These are phyloP conservation scores for Athalia circularis DNA, from an alignment of 2,888 invertebrate species.

Conservation along the genomic window DNA sequence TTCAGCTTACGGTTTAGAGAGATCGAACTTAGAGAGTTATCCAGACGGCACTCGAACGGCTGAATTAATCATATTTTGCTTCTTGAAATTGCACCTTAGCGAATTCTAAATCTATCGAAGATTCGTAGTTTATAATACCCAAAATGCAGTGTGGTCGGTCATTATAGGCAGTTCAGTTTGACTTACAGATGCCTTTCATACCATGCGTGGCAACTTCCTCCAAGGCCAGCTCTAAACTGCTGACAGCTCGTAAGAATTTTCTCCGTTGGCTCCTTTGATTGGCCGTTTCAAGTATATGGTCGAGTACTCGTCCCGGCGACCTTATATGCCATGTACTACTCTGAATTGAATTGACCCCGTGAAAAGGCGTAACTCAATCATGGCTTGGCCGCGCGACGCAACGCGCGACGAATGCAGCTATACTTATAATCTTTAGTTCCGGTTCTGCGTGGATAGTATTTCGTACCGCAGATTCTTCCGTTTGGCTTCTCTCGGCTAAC, in stretches of 20 bases:
- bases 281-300: too few species aligned
- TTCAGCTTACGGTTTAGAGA: too few species aligned
- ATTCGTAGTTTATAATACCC: not conserved
- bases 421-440: too few species aligned
- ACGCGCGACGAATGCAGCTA: slow-evolving; percentile 2
- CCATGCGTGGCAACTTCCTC: not conserved
- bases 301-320: too few species aligned
- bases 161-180: slow-evolving; percentile 13
- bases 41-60: not conserved
- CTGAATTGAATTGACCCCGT: slow-evolving; percentile 44
- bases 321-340: not conserved
- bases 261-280: not conserved
- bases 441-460: too few species aligned
- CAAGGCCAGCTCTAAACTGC: not conserved
- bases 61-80: not conserved
- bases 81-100: not conserved
- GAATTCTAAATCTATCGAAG: not conserved
- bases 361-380: slow-evolving; percentile 37
- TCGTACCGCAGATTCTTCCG: too few species aligned
- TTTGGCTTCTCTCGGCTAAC: too few species aligned
- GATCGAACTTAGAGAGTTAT: too few species aligned
- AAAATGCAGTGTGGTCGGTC: not conserved
- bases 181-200: slow-evolving; percentile 12
- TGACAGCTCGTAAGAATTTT: too few species aligned
- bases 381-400: slow-evolving; percentile 6